Evolutionary conservation across 2,113 vertebrate species (phyloP).

Genomic region (Pelobates fuscus): DNA sequence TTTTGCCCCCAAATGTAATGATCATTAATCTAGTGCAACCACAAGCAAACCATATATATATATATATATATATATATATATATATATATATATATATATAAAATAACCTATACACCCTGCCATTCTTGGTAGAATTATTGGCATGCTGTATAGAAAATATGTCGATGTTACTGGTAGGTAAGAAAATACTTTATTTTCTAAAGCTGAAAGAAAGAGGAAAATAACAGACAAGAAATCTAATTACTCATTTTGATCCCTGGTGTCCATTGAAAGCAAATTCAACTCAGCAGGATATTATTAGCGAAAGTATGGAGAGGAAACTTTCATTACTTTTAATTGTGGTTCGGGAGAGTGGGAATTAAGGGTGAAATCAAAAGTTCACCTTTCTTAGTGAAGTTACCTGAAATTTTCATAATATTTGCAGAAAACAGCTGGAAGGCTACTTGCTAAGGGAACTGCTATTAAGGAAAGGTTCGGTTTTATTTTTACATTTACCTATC

Average conservation of each 20-base stretch:
- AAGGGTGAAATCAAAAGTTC: slow-evolving; percentile 48
- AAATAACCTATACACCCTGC: neutral
- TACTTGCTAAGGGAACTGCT: neutral
- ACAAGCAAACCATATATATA: too few species aligned
- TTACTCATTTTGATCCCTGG: slow-evolving; percentile 28
- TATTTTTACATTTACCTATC: too few species aligned
- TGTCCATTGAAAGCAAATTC: slow-evolving; percentile 53
- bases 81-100: neutral
- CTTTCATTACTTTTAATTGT: slow-evolving; percentile 48
- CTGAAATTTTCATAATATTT: slow-evolving; percentile 45
- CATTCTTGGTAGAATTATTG: neutral
- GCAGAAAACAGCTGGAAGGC: neutral
- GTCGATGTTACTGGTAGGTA: neutral
- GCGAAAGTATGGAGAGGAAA: slow-evolving; percentile 47
- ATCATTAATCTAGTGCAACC: too few species aligned
- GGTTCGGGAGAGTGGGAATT: slow-evolving; percentile 46
- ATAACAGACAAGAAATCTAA: slow-evolving; percentile 50
- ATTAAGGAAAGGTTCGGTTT: neutral
- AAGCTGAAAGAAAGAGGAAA: slow-evolving; percentile 29
- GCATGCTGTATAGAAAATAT: neutral
- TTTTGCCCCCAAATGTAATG: too few species aligned
- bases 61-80: neutral
- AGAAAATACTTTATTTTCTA: slow-evolving; percentile 35
- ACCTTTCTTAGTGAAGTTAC: slow-evolving; percentile 47
- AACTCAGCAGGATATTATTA: slow-evolving; percentile 45